Percentiles rank a stretch among this genome's conserved stretches.
These are phyloP conservation scores for Phrixothrix hirtus DNA, from an alignment of 2,888 invertebrate species.

Conservation along the genomic window DNA sequence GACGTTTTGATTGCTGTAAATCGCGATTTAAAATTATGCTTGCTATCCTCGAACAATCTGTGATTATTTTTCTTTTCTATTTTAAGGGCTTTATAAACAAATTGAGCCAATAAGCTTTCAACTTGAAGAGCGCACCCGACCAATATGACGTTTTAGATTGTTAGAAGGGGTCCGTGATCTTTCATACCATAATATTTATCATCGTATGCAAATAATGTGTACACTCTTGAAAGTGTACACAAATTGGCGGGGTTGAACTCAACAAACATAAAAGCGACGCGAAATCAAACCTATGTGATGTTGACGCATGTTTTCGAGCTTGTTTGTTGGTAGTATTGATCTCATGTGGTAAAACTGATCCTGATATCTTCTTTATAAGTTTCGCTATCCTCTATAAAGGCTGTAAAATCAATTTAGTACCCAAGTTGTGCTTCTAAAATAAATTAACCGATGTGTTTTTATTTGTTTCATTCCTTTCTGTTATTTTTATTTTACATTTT, in stretches of 20 bases:
- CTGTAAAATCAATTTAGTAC: conserved; percentile 21
- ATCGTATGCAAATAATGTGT: conserved; percentile 54
- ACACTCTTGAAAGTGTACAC: conserved; percentile 54
- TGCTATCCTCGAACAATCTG: conserved; percentile 1
- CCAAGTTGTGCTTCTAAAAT: too few species aligned
- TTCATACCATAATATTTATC: conserved; percentile 53
- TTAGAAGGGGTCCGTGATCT: conserved; percentile 40
- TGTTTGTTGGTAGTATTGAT: conserved; percentile 63
- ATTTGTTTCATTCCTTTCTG: too few species aligned
- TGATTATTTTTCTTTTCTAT: conserved; percentile 21
- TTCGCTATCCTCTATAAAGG: conserved; percentile 16
- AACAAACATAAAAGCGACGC: conserved; percentile 36
- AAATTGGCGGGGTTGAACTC: conserved; percentile 32
- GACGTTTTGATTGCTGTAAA: conserved; percentile 22
- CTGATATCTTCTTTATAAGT: conserved; percentile 33
- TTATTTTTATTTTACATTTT: too few species aligned
- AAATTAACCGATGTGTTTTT: too few species aligned
- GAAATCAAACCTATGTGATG: conserved; percentile 50
- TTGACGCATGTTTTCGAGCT: conserved; percentile 67
- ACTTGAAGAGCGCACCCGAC: conserved; percentile 10
- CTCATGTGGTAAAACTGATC: conserved; percentile 51
- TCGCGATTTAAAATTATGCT: conserved; percentile 15
- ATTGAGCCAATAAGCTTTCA: conserved; percentile 17
- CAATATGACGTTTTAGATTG: conserved; percentile 30
- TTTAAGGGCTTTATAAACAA: conserved; percentile 17